These are phyloP conservation scores for Saguinus imperator DNA, from an alignment of 2,113 vertebrate genomes.

Conservation along the genomic window DNA sequence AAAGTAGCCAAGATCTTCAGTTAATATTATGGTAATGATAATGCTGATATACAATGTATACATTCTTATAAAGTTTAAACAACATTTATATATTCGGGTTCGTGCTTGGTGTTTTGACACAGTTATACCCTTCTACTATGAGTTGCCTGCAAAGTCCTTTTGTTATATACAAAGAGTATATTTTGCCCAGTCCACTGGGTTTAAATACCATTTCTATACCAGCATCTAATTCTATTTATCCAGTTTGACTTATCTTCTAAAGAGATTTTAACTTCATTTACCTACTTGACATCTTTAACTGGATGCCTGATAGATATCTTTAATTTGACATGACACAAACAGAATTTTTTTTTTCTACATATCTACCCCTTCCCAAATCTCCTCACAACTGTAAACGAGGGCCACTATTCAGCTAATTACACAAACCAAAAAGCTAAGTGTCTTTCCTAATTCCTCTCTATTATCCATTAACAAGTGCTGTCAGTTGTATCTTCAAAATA, in stretches of 20 bases:
- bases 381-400: neutral
- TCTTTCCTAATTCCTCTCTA: neutral
- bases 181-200: neutral
- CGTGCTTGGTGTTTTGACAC: neutral
- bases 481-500: neutral
- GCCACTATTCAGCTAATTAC: neutral
- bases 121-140: neutral
- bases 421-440: neutral
- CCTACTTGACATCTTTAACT: neutral
- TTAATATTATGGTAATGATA: neutral
- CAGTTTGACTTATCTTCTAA: neutral
- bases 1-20: neutral
- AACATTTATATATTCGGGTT: neutral
- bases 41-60: neutral
- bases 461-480: neutral
- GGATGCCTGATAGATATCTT: neutral
- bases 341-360: neutral
- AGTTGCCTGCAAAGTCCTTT: neutral
- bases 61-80: neutral
- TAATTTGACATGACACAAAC: neutral
- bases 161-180: neutral
- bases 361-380: neutral
- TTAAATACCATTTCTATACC: neutral
- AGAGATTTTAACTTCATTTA: neutral
- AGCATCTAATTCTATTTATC: neutral